phyloP scores from a whole-genome alignment of 92 coral and sea anemone genomes.

The Umimayanthus kanabou region DNA sequence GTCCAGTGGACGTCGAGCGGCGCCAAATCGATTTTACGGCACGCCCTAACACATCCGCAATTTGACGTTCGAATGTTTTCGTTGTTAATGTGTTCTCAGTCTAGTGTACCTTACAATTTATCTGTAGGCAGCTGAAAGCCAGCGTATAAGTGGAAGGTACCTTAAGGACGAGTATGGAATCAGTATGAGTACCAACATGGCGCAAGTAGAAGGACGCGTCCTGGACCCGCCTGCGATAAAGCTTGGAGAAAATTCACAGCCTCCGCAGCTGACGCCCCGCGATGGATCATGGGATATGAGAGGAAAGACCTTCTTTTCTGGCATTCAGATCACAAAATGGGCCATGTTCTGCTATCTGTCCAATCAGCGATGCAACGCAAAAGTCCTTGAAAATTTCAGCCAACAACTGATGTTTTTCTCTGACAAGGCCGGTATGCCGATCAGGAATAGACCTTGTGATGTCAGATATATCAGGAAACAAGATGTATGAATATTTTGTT shows the following conservation, averaged over 20 bases:
- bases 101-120: background rate
- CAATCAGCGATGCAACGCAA: conserved; percentile 16
- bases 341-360: conserved; percentile 46
- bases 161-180: conserved; percentile 42
- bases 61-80: too few relatives aligned
- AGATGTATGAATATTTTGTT: background rate
- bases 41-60: too few relatives aligned
- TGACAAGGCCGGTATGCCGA: conserved; percentile 31
- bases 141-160: background rate
- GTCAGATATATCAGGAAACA: conserved; percentile 14
- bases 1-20: too few relatives aligned
- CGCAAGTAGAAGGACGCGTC: conserved; percentile 35
- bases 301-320: conserved; percentile 41
- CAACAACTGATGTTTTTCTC: conserved; percentile 1
- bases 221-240: conserved; percentile 40
- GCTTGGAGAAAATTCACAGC: conserved; percentile 22
- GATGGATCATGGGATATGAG: conserved; percentile 63
- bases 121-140: conserved; percentile 15
- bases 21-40: too few relatives aligned
- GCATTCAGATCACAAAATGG: conserved; percentile 37
- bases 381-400: conserved; percentile 38
- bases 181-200: conserved; percentile 26
- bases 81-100: background rate
- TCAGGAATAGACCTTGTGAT: background rate
- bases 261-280: conserved; percentile 34